Evolutionary conservation across 2,888 invertebrate species (phyloP), one percentile per base, ranked within the genome.

Genomic region (Papilio protenor): DNA sequence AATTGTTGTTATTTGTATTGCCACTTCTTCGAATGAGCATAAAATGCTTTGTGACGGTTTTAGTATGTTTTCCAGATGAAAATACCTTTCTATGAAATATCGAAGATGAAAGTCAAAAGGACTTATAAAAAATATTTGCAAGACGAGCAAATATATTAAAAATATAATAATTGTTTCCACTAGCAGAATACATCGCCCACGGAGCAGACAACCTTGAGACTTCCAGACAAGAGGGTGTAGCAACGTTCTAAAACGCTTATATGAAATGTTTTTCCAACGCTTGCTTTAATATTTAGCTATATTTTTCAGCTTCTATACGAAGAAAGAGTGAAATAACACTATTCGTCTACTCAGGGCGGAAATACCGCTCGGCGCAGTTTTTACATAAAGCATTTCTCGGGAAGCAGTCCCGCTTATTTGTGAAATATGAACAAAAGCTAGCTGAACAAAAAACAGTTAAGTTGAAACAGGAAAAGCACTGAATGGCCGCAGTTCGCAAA

Each of bases 381-480:
- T 73, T 49, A 73, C 76, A 72, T 76, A 69, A 76, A 79, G 76
- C 64, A 76, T 76, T 79, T 79, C 78, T 73, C 76, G 69, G 69
- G 69, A 79, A 73, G 33, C 66, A 76, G 73, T 57, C 69, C 73
- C 78, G 73, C 78, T 75, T 76, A 73, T 76, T 79, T 76, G 75
- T 73, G 64, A 69, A 73, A 73, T 76, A 61, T 73, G 73, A 75
- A 77, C 78, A 79, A 79, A 73, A 79, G 76, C 55, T 27, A 52
- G 69, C 76, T 66, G 55, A 78, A 78, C 75, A 78, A 78, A 73
- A 76, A 76, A 73, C 78, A 76, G 59, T 73, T 76, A 76, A 76
- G 75, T 73, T 75, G 70, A 79, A 73, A 76, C 73, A 45, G 76
- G 69, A 79, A 78, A 76, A 73, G 66, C 66, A 49, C 45, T 78